Evolutionary conservation across 1,140 invertebrate species (phyloP).

Genomic region (Ephestia elutella): DNA sequence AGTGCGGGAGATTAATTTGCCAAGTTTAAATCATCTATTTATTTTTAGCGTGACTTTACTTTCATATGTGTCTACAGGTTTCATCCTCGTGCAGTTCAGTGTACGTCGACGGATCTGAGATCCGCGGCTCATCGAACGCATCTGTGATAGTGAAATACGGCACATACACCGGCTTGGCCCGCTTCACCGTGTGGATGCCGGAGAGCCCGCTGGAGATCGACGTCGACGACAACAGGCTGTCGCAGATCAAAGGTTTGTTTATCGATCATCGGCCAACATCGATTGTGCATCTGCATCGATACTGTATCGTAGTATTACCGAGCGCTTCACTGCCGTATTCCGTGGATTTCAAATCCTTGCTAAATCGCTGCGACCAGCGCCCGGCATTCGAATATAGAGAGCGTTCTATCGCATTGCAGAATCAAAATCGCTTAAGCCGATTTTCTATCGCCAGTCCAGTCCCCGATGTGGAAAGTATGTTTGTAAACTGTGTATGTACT

Average conservation of each 20-base stretch:
- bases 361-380: background rate
- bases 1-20: no score
- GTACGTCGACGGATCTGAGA: slow-evolving; percentile 97
- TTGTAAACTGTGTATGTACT: background rate
- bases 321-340: background rate
- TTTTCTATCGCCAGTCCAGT: no score
- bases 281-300: background rate
- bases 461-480: background rate
- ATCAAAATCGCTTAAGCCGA: background rate
- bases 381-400: background rate
- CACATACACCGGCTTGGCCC: slow-evolving; percentile 89
- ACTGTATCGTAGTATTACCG: background rate
- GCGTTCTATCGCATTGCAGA: no score
- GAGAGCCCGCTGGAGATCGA: slow-evolving; percentile 93
- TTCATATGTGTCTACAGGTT: slow-evolving; percentile 77
- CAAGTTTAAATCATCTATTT: background rate
- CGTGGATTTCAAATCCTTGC: background rate
- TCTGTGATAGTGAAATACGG: slow-evolving; percentile 96
- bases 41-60: no score
- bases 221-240: slow-evolving; percentile 90
- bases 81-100: slow-evolving; percentile 97
- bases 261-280: background rate
- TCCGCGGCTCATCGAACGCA: slow-evolving; percentile 94
- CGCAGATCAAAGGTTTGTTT: slow-evolving; percentile 86
- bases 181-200: slow-evolving; percentile 97